These are phyloP conservation scores for Zaprionus kolodkinae DNA, from an alignment of 1,140 invertebrate genomes.

Conservation along the genomic window DNA sequence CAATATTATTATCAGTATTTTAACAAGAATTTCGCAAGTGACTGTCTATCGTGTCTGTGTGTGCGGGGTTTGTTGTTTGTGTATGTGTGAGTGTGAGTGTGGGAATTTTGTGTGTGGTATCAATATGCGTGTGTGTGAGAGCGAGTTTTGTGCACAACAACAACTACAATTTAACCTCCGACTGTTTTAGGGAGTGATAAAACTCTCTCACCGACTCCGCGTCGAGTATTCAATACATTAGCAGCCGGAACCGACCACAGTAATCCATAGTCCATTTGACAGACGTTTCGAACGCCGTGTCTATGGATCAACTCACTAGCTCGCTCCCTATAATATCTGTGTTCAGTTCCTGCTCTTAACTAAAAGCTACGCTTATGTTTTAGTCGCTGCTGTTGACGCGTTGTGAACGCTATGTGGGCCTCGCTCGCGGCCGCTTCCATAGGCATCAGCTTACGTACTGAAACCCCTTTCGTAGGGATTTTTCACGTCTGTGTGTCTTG, in stretches of 20 bases:
- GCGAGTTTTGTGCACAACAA: constrained; percentile 80
- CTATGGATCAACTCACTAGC: constrained; percentile 15
- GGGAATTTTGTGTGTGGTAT: constrained; percentile 28
- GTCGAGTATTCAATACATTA: constrained; percentile 74
- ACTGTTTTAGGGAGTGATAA: constrained; percentile 69
- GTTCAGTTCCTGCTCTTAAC: constrained; percentile 51
- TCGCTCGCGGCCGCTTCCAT: constrained; percentile 54
- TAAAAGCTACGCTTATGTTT: constrained; percentile 79
- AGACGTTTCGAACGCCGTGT: constrained; percentile 66
- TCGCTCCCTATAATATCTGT: not conserved
- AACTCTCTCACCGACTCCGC: constrained; percentile 81
- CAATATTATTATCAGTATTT: constrained; percentile 71
- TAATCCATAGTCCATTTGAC: constrained; percentile 26
- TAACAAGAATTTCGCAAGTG: constrained; percentile 74
- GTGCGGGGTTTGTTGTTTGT: constrained; percentile 1
- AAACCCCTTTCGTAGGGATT: constrained; percentile 76
- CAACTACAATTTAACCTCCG: constrained; percentile 81
- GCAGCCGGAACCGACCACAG: constrained; percentile 38
- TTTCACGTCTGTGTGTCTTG: constrained; percentile 80
- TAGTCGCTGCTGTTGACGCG: constrained; percentile 73
- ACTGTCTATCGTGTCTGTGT: constrained; percentile 39
- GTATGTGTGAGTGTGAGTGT: constrained; percentile 33
- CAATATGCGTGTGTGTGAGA: constrained; percentile 56
- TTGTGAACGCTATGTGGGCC: constrained; percentile 46
- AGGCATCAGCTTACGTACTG: constrained; percentile 67